These are phyloP conservation scores for Brachionus rubens DNA, from an alignment of 1,140 invertebrate species.

Conservation along the genomic window DNA sequence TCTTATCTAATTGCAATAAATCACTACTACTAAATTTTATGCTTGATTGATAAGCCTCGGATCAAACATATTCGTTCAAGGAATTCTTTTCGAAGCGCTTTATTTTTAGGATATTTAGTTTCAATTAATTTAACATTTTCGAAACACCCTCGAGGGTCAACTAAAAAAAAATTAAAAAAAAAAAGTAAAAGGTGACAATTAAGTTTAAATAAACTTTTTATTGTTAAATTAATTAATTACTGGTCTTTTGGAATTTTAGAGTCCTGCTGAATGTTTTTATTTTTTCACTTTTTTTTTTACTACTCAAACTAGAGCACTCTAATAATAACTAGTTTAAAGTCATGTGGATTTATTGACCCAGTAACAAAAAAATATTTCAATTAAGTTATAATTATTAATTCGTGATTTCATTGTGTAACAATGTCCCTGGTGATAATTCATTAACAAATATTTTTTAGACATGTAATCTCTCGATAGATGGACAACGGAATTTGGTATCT, in stretches of 20 bases:
- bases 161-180: too few species aligned
- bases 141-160: neutral
- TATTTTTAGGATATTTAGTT: too few species aligned
- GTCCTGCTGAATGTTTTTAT: constrained; percentile 27
- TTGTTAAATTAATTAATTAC: constrained; percentile 8
- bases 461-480: too few species aligned
- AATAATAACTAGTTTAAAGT: constrained; percentile 15
- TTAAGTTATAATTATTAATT: constrained; percentile 9
- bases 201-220: neutral
- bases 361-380: constrained; percentile 1
- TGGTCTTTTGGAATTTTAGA: constrained; percentile 12
- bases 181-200: constrained; percentile 31
- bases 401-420: constrained; percentile 23
- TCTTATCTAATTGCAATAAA: neutral
- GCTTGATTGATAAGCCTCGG: too few species aligned
- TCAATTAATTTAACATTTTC: constrained; percentile 28
- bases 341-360: constrained; percentile 35
- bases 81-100: too few species aligned
- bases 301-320: constrained; percentile 15
- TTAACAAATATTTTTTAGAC: constrained; percentile 25
- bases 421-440: constrained; percentile 13
- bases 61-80: too few species aligned
- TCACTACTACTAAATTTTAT: neutral
- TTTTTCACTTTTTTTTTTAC: constrained; percentile 22
- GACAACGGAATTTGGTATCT: too few species aligned